Conservation (phyloP, 2,113 vertebrate genomes). For the Eptatretus burgeri region DNA sequence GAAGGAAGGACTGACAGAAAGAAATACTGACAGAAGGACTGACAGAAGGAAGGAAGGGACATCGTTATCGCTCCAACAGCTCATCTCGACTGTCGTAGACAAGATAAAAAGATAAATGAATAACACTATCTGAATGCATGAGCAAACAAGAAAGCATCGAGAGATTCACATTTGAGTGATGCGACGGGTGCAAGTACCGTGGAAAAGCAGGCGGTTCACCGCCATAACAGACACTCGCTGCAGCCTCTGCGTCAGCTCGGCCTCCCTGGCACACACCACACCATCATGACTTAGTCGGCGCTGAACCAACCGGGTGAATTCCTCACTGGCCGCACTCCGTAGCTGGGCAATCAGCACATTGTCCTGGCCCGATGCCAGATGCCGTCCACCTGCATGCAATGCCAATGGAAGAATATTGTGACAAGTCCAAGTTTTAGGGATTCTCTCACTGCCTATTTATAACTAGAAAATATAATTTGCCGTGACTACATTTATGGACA, state of each 20-base stretch:
- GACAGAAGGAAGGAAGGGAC: neutral
- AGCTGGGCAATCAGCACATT: conserved; percentile 52
- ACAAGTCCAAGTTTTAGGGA: too few relatives aligned
- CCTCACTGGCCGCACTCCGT: conserved; percentile 63
- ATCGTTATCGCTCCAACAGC: neutral
- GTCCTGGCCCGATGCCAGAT: conserved; percentile 28
- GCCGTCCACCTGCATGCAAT: too few relatives aligned
- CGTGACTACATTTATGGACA: too few relatives aligned
- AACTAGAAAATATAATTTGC: too few relatives aligned
- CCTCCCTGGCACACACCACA: conserved; percentile 41
- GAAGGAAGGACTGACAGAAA: too few relatives aligned
- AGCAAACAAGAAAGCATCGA: too few relatives aligned
- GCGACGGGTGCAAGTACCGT: conserved; percentile 20
- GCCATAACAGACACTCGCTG: conserved; percentile 55
- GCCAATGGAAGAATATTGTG: too few relatives aligned
- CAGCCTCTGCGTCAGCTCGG: conserved; percentile 51
- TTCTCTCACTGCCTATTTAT: too few relatives aligned
- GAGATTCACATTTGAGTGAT: too few relatives aligned
- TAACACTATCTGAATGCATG: too few relatives aligned
- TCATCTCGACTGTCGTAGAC: neutral
- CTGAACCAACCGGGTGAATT: conserved; percentile 70
- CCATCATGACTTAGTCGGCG: conserved; percentile 73
- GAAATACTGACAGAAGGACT: neutral
- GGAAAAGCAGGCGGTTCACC: conserved; percentile 66
- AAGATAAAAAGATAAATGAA: conserved; percentile 7